Evolutionary conservation across 2,113 vertebrate genomes (phyloP).

Genomic region (Syngnathus floridae): DNA sequence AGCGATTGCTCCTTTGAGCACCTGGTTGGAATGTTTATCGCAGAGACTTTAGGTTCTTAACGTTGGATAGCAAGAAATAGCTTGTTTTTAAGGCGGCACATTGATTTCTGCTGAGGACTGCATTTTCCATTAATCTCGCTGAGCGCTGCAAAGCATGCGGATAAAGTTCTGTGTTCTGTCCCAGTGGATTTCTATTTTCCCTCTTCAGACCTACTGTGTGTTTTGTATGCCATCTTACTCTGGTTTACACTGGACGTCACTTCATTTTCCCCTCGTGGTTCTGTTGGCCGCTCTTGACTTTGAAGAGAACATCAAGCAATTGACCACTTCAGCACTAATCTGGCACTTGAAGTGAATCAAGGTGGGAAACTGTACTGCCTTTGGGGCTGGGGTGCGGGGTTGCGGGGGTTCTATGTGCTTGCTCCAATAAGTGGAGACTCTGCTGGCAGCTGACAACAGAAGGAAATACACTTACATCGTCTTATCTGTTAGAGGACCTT

Average conservation of each 20-base stretch:
- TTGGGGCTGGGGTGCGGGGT: background rate
- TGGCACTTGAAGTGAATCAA: slow-evolving; percentile 39
- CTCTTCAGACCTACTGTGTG: background rate
- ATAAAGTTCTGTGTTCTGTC: slow-evolving; percentile 1
- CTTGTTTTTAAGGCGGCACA: background rate
- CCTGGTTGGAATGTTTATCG: slow-evolving; percentile 42
- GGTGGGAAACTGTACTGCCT: slow-evolving; percentile 6
- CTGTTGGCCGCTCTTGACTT: slow-evolving; percentile 38
- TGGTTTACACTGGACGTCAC: slow-evolving; percentile 19
- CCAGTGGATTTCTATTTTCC: background rate
- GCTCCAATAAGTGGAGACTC: slow-evolving; percentile 13
- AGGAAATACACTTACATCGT: background rate
- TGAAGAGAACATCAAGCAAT: slow-evolving; percentile 22
- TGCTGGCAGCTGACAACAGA: slow-evolving; percentile 15
- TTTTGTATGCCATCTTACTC: slow-evolving; percentile 25
- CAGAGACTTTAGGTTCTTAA: slow-evolving; percentile 11
- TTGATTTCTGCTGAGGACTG: slow-evolving; percentile 10
- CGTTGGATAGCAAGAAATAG: background rate
- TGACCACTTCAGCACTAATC: slow-evolving; percentile 22
- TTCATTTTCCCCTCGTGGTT: slow-evolving; percentile 12
- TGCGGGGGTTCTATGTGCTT: slow-evolving; percentile 11
- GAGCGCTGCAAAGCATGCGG: background rate
- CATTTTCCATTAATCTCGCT: background rate
- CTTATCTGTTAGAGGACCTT: slow-evolving; percentile 3
- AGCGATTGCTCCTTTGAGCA: slow-evolving; percentile 51